These are phyloP conservation scores for Hyperoodon ampullatus DNA, from an alignment of 2,113 vertebrate genomes.

Conservation along the genomic window DNA sequence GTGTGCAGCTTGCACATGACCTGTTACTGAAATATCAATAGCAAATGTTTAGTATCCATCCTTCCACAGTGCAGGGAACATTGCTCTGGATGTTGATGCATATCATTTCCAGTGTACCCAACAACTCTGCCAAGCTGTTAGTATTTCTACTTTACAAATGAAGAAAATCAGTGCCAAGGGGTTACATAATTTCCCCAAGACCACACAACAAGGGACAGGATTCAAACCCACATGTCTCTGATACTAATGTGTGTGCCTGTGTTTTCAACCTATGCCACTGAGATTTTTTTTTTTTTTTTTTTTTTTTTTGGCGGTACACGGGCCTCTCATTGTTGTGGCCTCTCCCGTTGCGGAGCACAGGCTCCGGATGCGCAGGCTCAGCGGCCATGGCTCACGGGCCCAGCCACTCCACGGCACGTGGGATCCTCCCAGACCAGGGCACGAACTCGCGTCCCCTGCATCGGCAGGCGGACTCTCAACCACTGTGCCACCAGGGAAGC, in stretches of 20 bases:
- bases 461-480: too few species aligned
- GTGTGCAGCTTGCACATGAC: neutral
- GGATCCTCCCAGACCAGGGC: too few species aligned
- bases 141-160: constrained; percentile 12
- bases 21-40: constrained; percentile 5
- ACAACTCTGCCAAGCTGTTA: neutral
- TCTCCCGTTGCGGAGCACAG: too few species aligned
- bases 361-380: too few species aligned
- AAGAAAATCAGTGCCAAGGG: constrained; percentile 6
- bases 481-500: too few species aligned
- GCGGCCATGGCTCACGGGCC: too few species aligned
- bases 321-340: too few species aligned
- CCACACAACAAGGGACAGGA: neutral
- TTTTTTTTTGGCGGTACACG: too few species aligned
- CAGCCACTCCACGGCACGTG: too few species aligned
- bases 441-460: too few species aligned
- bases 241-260: neutral
- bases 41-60: neutral
- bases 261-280: neutral
- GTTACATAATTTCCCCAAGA: constrained; percentile 33
- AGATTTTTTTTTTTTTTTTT: neutral
- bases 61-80: neutral
- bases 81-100: neutral
- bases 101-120: constrained; percentile 4
- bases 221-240: neutral